These are phyloP conservation scores for Thereva unica DNA, from an alignment of 2,888 invertebrate genomes.

Conservation along the genomic window DNA sequence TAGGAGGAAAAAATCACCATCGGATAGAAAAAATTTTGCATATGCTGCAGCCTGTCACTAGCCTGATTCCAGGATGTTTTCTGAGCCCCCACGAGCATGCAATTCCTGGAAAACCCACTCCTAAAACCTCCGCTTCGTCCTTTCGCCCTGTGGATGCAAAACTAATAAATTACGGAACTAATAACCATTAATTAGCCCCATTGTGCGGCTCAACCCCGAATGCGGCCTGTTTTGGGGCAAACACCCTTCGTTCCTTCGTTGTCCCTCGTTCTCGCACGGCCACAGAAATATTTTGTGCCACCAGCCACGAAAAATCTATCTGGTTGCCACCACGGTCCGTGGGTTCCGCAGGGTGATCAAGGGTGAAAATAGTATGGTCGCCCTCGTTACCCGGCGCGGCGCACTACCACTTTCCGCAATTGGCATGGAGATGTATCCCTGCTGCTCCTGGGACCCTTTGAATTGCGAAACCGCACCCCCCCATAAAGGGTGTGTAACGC, in stretches of 20 bases:
- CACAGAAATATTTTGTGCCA: constrained; percentile 39
- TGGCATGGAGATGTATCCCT: constrained; percentile 4
- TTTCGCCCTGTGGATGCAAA: too few species aligned
- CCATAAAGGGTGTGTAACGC: constrained; percentile 36
- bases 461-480: constrained; percentile 41
- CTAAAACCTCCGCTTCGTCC: too few species aligned
- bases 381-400: constrained; percentile 3
- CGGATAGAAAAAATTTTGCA: too few species aligned
- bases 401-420: background rate
- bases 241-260: constrained; percentile 4
- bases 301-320: constrained; percentile 36
- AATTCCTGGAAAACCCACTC: too few species aligned
- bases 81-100: too few species aligned
- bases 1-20: too few species aligned
- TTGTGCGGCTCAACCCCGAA: constrained; percentile 27
- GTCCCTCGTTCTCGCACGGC: background rate
- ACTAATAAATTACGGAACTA: constrained; percentile 41
- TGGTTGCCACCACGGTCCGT: constrained; percentile 23
- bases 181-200: constrained; percentile 41
- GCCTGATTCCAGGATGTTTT: too few species aligned
- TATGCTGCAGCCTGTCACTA: too few species aligned
- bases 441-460: constrained; percentile 27
- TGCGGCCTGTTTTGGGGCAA: constrained; percentile 9
- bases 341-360: constrained; percentile 1
- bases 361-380: background rate